Base-by-base conservation (phyloP, 2,888 invertebrate genomes). In the Lithophane leautieri region DNA sequence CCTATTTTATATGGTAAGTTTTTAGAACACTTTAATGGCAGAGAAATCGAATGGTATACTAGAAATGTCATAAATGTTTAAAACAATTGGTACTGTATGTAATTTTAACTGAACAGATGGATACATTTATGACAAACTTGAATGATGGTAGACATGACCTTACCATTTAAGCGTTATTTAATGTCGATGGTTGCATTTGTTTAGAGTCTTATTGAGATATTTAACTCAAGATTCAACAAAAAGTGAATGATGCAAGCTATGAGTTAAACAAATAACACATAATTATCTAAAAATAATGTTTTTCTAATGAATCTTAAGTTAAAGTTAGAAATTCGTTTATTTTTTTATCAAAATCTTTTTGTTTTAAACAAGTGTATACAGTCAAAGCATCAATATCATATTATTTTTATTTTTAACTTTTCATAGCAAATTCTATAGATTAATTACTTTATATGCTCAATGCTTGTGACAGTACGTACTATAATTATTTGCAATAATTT, bases 141-240 rank as follows among this genome's bases (percentile, higher is more conserved):
- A 81, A 83, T 85, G 85, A 81, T 72, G 19, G 58, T 72, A 73
- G 63, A 74, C 83, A 78, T 80, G 73, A 79, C 40, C 78, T 82
- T 84, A 89, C 88, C 88, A 88, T 90, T 85, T 78, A 86, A 88
- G 89, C 85, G 84, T 81, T 82, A 74, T 81, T 65, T 76, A 63
- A 81, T 82, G 78, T 70, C 54, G 70, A 58, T 84, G 81, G 70
- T 42, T 76, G 42, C 11, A 47, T 76, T 71, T 67, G 19, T 78
- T 73, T 50, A 61, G 42, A 74, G n/a, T n/a, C 58, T 65, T 70
- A 56, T 71, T 69, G 67, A 67, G 54, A 56, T 68, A 71, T 76
- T 82, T 82, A 85, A 85, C 82, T 82, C 63, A 83, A 88, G 88
- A 88, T 86, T 84, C 86, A 82, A 80, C 65, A 71, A 76, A 80